Evolutionary conservation across 2,113 vertebrate species (phyloP), one percentile per base, ranked within the genome.

Genomic region (Triplophysa rosa): DNA sequence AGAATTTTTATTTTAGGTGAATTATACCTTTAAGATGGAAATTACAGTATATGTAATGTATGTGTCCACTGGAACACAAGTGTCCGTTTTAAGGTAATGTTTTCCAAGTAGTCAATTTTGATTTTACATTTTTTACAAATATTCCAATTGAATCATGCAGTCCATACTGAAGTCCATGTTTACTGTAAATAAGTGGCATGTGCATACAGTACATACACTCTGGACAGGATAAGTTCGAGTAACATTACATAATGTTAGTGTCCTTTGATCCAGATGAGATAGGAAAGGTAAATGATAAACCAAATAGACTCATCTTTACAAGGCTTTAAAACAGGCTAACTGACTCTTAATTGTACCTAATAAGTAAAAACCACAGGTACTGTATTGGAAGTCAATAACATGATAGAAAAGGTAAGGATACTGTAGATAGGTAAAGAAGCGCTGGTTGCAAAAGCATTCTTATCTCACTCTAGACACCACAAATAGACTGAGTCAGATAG

Each of bases 381-480:
- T 23, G 12, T 78, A 2, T 3, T 29, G 26, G 26, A 47, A 63
- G 69, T 67, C 81, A 65, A 29, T 75, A 72, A 45, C 80, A 73
- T 37, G 21, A 56, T 19, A 71, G 74, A 23, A 45, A 61, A 45
- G 47, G 13, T 9, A 33, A 62, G 19, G 42, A 54, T 29, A 52
- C 16, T 58, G n/a, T 21, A 73, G 45, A 73, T 68, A 56, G 70
- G 76, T 80, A 45, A 71, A 84, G 33, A 56, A 62, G 37, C 29
- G 17, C 8, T 74, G 42, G 40, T 61, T 52, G 59, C 78, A 69
- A 47, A 59, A 81, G 78, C 49, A 16, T 66, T 83, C 75, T 80
- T 80, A 85, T 83, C 74, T 74, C 29, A 80, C 73, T 70, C 74
- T 74, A 67, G 78, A 70, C 76, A 74, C 40, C 49, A 71, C 65